Evolutionary conservation across 2,113 vertebrate species (phyloP).

Genomic region (Paradisaea rubra): DNA sequence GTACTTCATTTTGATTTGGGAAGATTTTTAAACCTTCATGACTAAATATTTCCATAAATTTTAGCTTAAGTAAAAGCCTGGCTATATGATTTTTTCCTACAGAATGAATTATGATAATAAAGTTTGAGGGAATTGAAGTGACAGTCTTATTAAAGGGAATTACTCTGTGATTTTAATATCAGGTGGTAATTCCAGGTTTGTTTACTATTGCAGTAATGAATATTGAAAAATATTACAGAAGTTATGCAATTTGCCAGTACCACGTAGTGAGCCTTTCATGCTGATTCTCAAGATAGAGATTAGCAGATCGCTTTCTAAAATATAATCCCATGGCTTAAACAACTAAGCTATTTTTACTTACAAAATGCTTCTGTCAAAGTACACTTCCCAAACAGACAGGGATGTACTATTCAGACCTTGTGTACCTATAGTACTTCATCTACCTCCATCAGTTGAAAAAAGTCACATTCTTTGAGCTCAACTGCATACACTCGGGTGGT

Average conservation of each 20-base stretch:
- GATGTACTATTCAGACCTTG: not conserved
- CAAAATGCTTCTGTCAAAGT: not conserved
- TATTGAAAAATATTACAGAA: not conserved
- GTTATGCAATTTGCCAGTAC: not conserved
- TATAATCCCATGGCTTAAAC: not conserved
- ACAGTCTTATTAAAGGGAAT: not conserved
- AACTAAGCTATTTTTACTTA: not conserved
- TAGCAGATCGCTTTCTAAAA: not conserved
- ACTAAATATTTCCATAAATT: not conserved
- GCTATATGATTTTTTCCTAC: not conserved
- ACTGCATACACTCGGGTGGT: fast-evolving
- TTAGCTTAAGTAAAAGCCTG: not conserved
- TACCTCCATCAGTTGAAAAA: not conserved
- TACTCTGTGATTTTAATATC: not conserved
- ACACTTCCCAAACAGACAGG: not conserved
- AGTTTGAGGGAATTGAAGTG: not conserved
- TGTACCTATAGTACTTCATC: not conserved
- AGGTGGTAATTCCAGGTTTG: not conserved
- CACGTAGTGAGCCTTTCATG: not conserved
- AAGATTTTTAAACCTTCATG: not conserved
- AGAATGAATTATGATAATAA: not conserved
- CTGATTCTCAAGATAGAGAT: not conserved
- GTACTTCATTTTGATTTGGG: not conserved
- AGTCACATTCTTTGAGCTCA: not conserved
- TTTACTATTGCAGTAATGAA: not conserved